Percentiles rank a stretch among this genome's conserved stretches.
phyloP scores from a whole-genome alignment of 1,140 invertebrate species.

The Drosophila nasuta region DNA sequence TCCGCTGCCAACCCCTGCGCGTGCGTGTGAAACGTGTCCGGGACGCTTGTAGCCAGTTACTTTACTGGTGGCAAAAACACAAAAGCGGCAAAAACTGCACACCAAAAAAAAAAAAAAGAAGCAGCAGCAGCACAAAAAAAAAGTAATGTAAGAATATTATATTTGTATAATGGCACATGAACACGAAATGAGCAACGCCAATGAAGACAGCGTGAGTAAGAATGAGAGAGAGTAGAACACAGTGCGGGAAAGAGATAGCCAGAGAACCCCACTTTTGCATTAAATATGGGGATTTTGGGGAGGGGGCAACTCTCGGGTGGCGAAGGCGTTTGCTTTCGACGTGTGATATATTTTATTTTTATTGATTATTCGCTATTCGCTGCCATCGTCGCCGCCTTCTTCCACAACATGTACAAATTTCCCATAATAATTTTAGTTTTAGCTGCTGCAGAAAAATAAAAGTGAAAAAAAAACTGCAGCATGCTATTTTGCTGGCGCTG shows the following conservation, averaged over 20 bases:
- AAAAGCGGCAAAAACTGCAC: constrained; percentile 67
- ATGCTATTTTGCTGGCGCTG: constrained; percentile 7
- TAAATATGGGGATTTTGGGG: constrained; percentile 5
- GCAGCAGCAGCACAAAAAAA: constrained; percentile 30
- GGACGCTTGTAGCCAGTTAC: constrained; percentile 56
- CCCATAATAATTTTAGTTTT: constrained; percentile 65
- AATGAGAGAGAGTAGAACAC: background rate
- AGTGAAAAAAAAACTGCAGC: constrained; percentile 22
- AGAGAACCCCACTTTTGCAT: background rate
- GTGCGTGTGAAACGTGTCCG: constrained; percentile 66
- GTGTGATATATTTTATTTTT: constrained; percentile 83
- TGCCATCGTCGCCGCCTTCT: constrained; percentile 15
- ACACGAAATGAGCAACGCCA: constrained; percentile 76
- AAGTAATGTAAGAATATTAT: constrained; percentile 69
- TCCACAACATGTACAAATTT: constrained; percentile 61
- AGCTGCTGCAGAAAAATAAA: constrained; percentile 27
- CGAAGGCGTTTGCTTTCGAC: constrained; percentile 49
- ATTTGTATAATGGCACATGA: constrained; percentile 83
- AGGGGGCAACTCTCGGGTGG: background rate
- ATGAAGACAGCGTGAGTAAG: background rate
- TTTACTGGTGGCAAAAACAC: constrained; percentile 70
- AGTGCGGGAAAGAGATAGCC: constrained; percentile 1
- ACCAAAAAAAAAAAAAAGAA: constrained; percentile 30
- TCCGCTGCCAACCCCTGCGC: constrained; percentile 65
- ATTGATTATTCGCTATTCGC: constrained; percentile 76